Evolutionary conservation across 2,888 invertebrate species (phyloP), one percentile per base, ranked within the genome.

Genomic region (Perizoma flavofasciatum): DNA sequence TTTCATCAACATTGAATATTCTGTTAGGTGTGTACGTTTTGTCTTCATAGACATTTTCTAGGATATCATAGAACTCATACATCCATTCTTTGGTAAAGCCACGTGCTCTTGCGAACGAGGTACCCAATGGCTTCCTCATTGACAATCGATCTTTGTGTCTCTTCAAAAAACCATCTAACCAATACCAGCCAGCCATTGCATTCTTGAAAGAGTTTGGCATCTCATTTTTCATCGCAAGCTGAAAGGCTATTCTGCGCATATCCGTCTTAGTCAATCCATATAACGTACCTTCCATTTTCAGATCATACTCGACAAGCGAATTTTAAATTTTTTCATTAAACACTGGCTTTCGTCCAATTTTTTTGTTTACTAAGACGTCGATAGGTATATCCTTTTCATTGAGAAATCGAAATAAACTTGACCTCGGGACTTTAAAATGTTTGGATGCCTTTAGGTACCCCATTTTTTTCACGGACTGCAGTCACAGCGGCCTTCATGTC

Each of bases 381-480:
- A 41, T 53, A 53, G 53, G 44, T 35, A 6, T 35, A 5, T 58
- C 11, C 48, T 46, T 52, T 62, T 41, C 59, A 59, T 51, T 52
- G 46, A 53, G 37, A 43, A 59, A 56, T 47, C 53, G 53, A 53
- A 54, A 59, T 45, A 61, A 56, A 47, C 46, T 57, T 41, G 50
- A 54, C 51, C 57, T 43, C 22, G 57, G 54, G 45, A 64, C 58
- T 22, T 56, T 56, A 22, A 55, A 61, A 32, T 54, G 33, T 50
- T 65, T 61, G 35, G 58, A 61, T 49, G 59, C 64, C 44, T 61
- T 58, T 55, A 65, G 50, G 44, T 49, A 57, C 11, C 52, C 55
- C 59, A 59, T 61, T 61, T 65, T 61, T 8, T 61, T 61, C 40
- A 9, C 40, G 40, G 9, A 40, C 9, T 9, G 40, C 40, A 9